Evolutionary conservation across 2,888 invertebrate genomes (phyloP).

Genomic region (Laspeyria flexula): DNA sequence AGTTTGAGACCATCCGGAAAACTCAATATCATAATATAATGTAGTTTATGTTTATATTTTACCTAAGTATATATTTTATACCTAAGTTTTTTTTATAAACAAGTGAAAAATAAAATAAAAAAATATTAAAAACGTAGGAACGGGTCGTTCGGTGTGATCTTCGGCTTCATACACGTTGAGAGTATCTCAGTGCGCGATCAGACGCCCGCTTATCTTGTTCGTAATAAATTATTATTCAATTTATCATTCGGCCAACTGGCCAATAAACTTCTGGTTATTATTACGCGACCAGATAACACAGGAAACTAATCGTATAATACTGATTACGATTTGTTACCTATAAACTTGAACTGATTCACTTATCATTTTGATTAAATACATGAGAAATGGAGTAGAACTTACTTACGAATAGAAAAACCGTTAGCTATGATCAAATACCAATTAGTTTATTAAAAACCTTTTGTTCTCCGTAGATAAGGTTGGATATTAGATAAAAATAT

Average conservation of each 20-base stretch:
- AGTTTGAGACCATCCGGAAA: too few relatives aligned
- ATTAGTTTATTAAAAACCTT: too few relatives aligned
- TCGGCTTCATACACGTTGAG: constrained; percentile 60
- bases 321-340: constrained; percentile 42
- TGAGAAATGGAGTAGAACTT: neutral
- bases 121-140: constrained; percentile 17
- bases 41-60: too few relatives aligned
- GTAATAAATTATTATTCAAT: constrained; percentile 84
- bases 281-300: constrained; percentile 74
- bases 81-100: too few relatives aligned
- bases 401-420: too few relatives aligned
- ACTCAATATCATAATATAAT: too few relatives aligned
- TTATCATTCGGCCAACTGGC: constrained; percentile 72
- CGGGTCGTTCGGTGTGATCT: constrained; percentile 53
- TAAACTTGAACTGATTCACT: constrained; percentile 3
- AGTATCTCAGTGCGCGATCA: constrained; percentile 68
- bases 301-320: constrained; percentile 63
- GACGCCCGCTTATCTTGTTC: constrained; percentile 66
- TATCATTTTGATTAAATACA: constrained; percentile 15
- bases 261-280: constrained; percentile 82
- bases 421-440: too few relatives aligned
- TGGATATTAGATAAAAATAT: too few relatives aligned
- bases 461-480: too few relatives aligned
- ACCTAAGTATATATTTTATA: too few relatives aligned
- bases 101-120: too few relatives aligned